Evolutionary conservation across 2,113 vertebrate species (phyloP).

Genomic region (Rhynchomys soricoides): DNA sequence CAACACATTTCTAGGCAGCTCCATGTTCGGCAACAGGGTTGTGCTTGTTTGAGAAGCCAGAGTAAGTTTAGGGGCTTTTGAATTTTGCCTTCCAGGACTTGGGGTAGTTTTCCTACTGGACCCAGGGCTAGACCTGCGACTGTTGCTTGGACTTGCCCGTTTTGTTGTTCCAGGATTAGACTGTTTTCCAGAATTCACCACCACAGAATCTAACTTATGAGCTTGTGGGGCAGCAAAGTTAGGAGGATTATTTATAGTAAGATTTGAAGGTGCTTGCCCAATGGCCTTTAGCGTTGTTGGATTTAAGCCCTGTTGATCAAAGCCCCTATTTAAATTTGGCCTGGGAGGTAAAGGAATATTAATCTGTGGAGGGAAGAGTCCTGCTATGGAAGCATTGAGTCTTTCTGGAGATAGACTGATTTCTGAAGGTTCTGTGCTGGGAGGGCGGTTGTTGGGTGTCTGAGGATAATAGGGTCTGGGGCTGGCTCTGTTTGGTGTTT

Average conservation of each 20-base stretch:
- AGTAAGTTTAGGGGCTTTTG: conserved; percentile 90
- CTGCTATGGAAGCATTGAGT: conserved; percentile 98
- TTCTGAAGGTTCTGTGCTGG: conserved; percentile 98
- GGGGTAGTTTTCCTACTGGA: conserved; percentile 96
- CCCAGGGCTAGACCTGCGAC: conserved; percentile 95
- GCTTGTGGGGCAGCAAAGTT: conserved; percentile 85
- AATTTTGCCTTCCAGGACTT: conserved; percentile 96
- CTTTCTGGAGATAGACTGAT: conserved; percentile 98
- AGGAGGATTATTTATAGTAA: conserved; percentile 87
- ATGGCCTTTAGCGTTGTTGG: conserved; percentile 99
- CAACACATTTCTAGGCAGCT: conserved; percentile 90
- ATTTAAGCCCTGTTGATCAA: conserved; percentile 99
- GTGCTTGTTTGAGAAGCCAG: conserved; percentile 89
- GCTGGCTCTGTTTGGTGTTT: conserved; percentile 98
- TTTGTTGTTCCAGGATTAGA: conserved; percentile 90
- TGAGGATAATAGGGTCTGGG: conserved; percentile 97
- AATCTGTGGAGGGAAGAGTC: conserved; percentile 98
- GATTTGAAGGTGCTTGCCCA: conserved; percentile 95
- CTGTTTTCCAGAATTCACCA: conserved; percentile 93
- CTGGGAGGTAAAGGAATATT: conserved; percentile 98
- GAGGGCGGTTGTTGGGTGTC: conserved; percentile 97
- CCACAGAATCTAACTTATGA: conserved; percentile 88
- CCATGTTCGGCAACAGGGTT: conserved; percentile 89
- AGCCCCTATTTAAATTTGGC: conserved; percentile 94
- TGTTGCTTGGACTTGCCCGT: conserved; percentile 96